Evolutionary conservation across 2,888 invertebrate species (phyloP), one percentile per base, ranked within the genome.

Genomic region (Byasa hedistus): DNA sequence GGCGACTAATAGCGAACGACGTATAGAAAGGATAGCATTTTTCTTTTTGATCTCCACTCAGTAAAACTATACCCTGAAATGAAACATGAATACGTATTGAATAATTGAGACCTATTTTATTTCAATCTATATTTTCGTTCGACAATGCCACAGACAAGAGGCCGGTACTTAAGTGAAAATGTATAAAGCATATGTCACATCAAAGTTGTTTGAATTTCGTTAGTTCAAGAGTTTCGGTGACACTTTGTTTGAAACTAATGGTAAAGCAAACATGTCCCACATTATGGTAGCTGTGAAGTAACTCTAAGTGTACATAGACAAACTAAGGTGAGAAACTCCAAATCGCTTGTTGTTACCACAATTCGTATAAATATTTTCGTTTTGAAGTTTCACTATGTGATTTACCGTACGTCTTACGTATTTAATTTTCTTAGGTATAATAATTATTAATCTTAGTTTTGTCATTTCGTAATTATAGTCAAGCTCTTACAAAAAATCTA

Each of bases 191-290:
- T 23, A 12, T 58, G 64, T 58, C 54, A 39, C 51, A 54, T 58
- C 5, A 54, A 32, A 61, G 21, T 17, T 64, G 48, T 64, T 64
- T 64, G 64, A 64, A 58, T 54, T 24, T 64, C 58, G 58, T 64
- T 64, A 64, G 54, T 54, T 54, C 58, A 39, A 39, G 60, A 12
- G 54, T 64, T 64, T 54, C 44, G 39, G 58, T 58, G 17, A 58
- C 64, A 64, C 58, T 64, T 57, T 27, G 21, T 39, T 17, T n/a
- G 54, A 58, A 64, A 54, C 64, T 64, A 64, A 58, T 64, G 58
- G 54, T 23, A 58, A 64, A 24, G 52, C 39, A 64, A 64, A 58
- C n/a, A 39, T 23, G 39, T n/a, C 19, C 54, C 52, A 19, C 51
- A 52, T 58, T 57, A 54, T 58, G 64, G 36, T n/a, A 36, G 52